These are phyloP conservation scores for Drosophila kohkoa DNA, from an alignment of 1,140 invertebrate species.

Conservation along the genomic window DNA sequence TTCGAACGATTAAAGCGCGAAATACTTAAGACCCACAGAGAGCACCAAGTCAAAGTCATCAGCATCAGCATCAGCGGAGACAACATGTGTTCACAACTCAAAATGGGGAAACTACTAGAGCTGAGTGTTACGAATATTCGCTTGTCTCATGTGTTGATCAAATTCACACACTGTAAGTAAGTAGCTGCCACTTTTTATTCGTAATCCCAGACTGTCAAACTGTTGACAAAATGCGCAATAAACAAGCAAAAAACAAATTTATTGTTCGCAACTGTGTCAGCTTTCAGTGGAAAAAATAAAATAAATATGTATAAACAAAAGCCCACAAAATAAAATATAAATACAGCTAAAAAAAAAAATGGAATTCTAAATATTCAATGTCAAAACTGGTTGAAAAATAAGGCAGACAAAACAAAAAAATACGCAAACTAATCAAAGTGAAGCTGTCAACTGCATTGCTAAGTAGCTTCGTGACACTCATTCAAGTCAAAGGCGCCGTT, in stretches of 20 bases:
- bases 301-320: slow-evolving; percentile 5
- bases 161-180: slow-evolving; percentile 2
- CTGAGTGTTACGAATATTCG: slow-evolving; percentile 13
- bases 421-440: slow-evolving; percentile 55
- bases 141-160: slow-evolving; percentile 27
- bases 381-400: slow-evolving; percentile 63
- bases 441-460: slow-evolving; percentile 72
- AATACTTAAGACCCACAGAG: slow-evolving; percentile 8
- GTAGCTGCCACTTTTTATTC: slow-evolving; percentile 1
- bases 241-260: slow-evolving; percentile 25
- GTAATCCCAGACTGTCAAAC: slow-evolving; percentile 36
- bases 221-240: slow-evolving; percentile 52
- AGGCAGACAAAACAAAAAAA: slow-evolving; percentile 29
- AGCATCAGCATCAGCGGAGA: slow-evolving; percentile 25
- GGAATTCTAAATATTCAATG: slow-evolving; percentile 68
- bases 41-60: slow-evolving; percentile 30
- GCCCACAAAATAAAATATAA: slow-evolving; percentile 8
- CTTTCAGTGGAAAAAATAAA: slow-evolving; percentile 36
- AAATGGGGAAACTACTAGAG: slow-evolving; percentile 28
- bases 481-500: slow-evolving; percentile 14
- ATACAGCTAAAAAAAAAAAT: slow-evolving; percentile 20
- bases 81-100: slow-evolving; percentile 59
- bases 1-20: slow-evolving; percentile 53
- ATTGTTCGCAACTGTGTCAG: slow-evolving; percentile 60
- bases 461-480: slow-evolving; percentile 55